These are phyloP conservation scores for Neoascia interrupta DNA, from an alignment of 2,888 invertebrate species.

Conservation along the genomic window DNA sequence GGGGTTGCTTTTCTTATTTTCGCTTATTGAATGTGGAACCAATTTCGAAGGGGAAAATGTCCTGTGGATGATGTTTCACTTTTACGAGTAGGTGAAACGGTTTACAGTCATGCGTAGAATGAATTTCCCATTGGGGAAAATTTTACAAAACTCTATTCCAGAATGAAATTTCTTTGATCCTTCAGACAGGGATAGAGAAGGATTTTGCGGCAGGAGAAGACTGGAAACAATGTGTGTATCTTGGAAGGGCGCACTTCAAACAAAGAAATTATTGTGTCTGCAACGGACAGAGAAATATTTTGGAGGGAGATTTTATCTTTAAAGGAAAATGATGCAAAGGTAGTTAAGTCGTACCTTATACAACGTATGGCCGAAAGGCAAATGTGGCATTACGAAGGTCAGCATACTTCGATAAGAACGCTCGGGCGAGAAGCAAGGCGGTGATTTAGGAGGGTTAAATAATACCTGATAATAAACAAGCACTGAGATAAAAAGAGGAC, in stretches of 20 bases:
- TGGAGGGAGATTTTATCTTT: neutral
- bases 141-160: too few relatives aligned
- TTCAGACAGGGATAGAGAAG: neutral
- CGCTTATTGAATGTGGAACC: slow-evolving; percentile 9
- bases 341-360: too few relatives aligned
- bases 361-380: neutral
- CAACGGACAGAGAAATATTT: too few relatives aligned
- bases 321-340: neutral
- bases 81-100: neutral
- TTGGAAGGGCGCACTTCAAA: neutral
- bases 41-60: neutral
- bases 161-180: slow-evolving; percentile 9
- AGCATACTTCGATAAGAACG: neutral
- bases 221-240: neutral
- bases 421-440: too few relatives aligned
- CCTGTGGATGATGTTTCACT: slow-evolving; percentile 10
- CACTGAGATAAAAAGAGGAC: too few relatives aligned
- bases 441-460: too few relatives aligned
- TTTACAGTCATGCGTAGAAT: slow-evolving; percentile 56
- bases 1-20: neutral
- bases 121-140: slow-evolving; percentile 14
- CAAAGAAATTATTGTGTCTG: neutral
- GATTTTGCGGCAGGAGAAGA: neutral
- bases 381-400: neutral
- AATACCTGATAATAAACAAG: too few relatives aligned